Evolutionary conservation across 1,140 invertebrate species (phyloP), one percentile per base, ranked within the genome.

Genomic region (Ostrea edulis): DNA sequence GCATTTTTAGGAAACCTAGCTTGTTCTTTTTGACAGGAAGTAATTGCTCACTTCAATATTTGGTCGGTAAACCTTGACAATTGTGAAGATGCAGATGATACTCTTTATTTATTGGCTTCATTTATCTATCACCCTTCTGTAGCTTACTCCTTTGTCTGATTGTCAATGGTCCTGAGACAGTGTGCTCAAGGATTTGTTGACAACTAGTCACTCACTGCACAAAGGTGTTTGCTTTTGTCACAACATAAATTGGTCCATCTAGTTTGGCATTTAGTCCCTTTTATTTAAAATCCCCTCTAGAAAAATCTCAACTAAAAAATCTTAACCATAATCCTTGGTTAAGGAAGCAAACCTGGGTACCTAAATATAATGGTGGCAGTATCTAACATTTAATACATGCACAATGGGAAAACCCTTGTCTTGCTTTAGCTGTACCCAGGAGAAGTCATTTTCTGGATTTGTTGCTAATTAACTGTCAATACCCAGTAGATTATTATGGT

Each of bases 131-230:
- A 85, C 35, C 29, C n/a, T 62, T 29, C 84, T 85, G 12, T 62
- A 44, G 53, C 84, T 58, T 58, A 58, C 53, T 58, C 55, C 29
- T 20, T 85, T 62, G 53, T 62, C 84, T 58, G 22, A n/a, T 35
- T 52, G 22, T 25, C 35, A 35, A 85, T 17, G 55, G 53, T 35
- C 35, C 53, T 62, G 55, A 20, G 54, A 44, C 0, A n/a, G 8
- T 62, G 2, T 51, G 53, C 77, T n/a, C 82, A 84, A 84, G 35
- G 53, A 84, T 52, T 53, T 35, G 44, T 84, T 58, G 58, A 29
- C 29, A 77, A 85, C 17, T n/a, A 20, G 55, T 20, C 14, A 44
- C 55, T 20, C 68, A 62, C 68, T 29, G 68, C 68, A 77, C 68
- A 29, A 25, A 77, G 29, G 12, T 29, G 25, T 35, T 25, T 29